Conservation (phyloP, 2,888 invertebrate species). For the Lycophotia porphyrea region DNA sequence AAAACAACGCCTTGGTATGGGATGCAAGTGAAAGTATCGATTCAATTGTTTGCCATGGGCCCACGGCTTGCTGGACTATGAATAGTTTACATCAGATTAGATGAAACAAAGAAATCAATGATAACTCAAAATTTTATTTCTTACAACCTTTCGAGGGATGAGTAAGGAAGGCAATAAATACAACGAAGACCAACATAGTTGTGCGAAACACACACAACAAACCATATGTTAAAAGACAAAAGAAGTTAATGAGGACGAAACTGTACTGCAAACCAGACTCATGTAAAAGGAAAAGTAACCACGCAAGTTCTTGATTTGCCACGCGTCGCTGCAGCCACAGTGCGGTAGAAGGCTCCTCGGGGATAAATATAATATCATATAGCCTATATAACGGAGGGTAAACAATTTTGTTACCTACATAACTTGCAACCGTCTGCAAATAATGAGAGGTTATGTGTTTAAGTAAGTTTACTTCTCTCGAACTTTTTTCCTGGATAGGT, state of each 20-base stretch:
- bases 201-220: no score
- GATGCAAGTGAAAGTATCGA: no score
- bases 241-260: slow-evolving; percentile 31
- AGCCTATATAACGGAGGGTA: slow-evolving; percentile 27
- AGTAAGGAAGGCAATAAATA: background rate
- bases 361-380: slow-evolving; percentile 43
- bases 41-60: no score
- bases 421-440: slow-evolving; percentile 41
- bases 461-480: background rate
- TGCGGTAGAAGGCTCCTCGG: slow-evolving; percentile 40
- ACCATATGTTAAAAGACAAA: background rate
- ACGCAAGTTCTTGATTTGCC: slow-evolving; percentile 50
- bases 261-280: slow-evolving; percentile 25
- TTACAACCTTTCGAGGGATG: background rate
- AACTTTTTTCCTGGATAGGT: background rate
- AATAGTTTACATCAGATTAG: background rate
- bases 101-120: background rate
- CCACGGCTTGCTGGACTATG: background rate
- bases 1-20: no score
- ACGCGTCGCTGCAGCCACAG: slow-evolving; percentile 46
- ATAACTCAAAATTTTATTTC: background rate
- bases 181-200: background rate
- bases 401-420: slow-evolving; percentile 32
- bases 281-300: slow-evolving; percentile 54
- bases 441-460: slow-evolving; percentile 43